Evolutionary conservation across 1,140 invertebrate species (phyloP).

Genomic region (Euura lappo): DNA sequence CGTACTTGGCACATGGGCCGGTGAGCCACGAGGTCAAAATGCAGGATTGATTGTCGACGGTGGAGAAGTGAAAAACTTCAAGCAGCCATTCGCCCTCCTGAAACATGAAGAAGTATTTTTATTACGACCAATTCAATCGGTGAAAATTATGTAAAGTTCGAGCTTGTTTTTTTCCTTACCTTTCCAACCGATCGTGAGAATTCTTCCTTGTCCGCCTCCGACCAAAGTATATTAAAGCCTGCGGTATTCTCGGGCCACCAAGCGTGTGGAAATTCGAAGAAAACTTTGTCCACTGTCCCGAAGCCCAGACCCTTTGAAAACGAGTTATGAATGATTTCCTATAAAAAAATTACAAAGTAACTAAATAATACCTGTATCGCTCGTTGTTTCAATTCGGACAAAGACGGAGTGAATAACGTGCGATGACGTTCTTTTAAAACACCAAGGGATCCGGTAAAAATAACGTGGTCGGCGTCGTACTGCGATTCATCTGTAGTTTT

Average conservation of each 20-base stretch:
- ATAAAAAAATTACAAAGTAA: constrained; percentile 14
- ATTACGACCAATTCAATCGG: too few relatives aligned
- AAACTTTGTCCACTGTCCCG: constrained; percentile 73
- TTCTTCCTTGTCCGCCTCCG: constrained; percentile 53
- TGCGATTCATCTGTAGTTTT: constrained; percentile 66
- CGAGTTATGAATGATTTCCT: constrained; percentile 7
- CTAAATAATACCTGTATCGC: constrained; percentile 60
- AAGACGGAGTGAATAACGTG: constrained; percentile 66
- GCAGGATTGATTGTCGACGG: constrained; percentile 70
- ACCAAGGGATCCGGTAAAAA: constrained; percentile 72
- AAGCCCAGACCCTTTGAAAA: constrained; percentile 59
- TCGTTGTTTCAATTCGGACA: constrained; percentile 66
- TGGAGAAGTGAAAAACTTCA: constrained; percentile 71
- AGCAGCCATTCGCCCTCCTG: constrained; percentile 64
- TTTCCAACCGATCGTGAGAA: constrained; percentile 24
- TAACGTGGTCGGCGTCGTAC: constrained; percentile 68
- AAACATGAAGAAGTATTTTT: constrained; percentile 17
- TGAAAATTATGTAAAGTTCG: too few relatives aligned
- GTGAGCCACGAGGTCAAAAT: constrained; percentile 72
- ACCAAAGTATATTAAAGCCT: constrained; percentile 64
- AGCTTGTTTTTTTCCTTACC: constrained; percentile 17
- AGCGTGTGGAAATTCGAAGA: constrained; percentile 68
- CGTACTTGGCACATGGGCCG: constrained; percentile 61
- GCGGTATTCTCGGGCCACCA: constrained; percentile 67
- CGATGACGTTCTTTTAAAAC: constrained; percentile 70